Conservation (phyloP, 2,888 invertebrate species). For the Lacanobia oleracea region DNA sequence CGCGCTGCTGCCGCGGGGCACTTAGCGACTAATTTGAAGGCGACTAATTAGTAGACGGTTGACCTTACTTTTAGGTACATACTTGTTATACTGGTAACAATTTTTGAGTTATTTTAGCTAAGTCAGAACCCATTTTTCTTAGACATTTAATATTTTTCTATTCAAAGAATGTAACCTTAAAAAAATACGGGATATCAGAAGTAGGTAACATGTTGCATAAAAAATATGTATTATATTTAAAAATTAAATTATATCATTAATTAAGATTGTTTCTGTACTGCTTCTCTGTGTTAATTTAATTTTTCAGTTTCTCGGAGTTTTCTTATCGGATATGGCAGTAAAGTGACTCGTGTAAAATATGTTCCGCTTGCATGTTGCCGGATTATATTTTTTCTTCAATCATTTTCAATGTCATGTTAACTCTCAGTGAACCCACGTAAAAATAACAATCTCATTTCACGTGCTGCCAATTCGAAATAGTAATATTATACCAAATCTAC, state of each 20-base stretch:
- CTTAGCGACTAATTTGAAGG: too few species aligned
- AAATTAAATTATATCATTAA: conserved; percentile 41
- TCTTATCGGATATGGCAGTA: conserved; percentile 68
- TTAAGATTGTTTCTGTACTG: conserved; percentile 45
- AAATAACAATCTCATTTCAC: conserved; percentile 48
- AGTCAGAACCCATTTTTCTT: too few species aligned
- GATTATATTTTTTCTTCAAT: conserved; percentile 65
- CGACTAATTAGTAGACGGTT: too few species aligned
- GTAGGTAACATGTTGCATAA: too few species aligned
- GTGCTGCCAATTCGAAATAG: conserved; percentile 30
- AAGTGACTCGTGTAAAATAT: conserved; percentile 71
- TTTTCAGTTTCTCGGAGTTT: conserved; percentile 61
- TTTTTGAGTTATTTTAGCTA: too few species aligned
- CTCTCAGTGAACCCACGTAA: conserved; percentile 38
- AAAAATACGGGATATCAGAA: too few species aligned
- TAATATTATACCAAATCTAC: conserved; percentile 15
- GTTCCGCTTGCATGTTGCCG: conserved; percentile 70
- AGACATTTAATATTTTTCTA: too few species aligned
- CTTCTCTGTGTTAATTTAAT: conserved; percentile 43
- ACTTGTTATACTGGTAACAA: too few species aligned
- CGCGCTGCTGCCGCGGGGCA: too few species aligned
- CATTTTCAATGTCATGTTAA: conserved; percentile 63
- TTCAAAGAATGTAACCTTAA: too few species aligned
- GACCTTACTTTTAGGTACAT: too few species aligned
- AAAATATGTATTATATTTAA: background rate